These are phyloP conservation scores for Hippopotamus amphibius DNA, from an alignment of 2,113 vertebrate species.

Conservation along the genomic window DNA sequence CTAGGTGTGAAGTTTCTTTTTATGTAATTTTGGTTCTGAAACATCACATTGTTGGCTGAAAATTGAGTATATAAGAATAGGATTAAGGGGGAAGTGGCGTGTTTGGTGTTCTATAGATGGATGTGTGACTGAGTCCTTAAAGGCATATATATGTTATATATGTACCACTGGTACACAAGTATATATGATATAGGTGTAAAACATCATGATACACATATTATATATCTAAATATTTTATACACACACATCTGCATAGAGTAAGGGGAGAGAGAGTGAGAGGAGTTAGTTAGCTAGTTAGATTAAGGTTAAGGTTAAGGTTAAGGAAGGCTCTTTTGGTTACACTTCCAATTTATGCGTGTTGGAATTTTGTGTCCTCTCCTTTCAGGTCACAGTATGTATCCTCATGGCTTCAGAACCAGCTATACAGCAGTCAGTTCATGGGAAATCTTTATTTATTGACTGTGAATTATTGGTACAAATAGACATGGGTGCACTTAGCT, in stretches of 20 bases:
- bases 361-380: neutral
- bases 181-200: neutral
- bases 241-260: neutral
- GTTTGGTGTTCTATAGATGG: neutral
- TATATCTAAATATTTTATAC: neutral
- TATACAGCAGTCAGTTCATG: neutral
- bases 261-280: neutral
- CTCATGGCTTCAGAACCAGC: neutral
- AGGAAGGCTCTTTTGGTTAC: neutral
- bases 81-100: neutral
- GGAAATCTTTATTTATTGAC: neutral
- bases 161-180: neutral
- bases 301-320: neutral
- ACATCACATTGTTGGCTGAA: neutral
- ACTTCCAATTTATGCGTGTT: neutral
- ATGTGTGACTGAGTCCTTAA: neutral
- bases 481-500: neutral
- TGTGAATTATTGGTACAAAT: neutral
- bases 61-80: conserved; percentile 34
- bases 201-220: neutral
- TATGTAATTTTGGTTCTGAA: conserved; percentile 42
- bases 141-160: neutral
- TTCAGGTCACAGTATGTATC: neutral
- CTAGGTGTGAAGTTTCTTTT: conserved; percentile 44
- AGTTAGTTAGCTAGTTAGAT: neutral